A percentile compares a stretch with the other conserved stretches of the same genome.
Evolutionary conservation across 2,797 vertebrate genomes (phyloP).

Genomic region (Dryobates pubescens): DNA sequence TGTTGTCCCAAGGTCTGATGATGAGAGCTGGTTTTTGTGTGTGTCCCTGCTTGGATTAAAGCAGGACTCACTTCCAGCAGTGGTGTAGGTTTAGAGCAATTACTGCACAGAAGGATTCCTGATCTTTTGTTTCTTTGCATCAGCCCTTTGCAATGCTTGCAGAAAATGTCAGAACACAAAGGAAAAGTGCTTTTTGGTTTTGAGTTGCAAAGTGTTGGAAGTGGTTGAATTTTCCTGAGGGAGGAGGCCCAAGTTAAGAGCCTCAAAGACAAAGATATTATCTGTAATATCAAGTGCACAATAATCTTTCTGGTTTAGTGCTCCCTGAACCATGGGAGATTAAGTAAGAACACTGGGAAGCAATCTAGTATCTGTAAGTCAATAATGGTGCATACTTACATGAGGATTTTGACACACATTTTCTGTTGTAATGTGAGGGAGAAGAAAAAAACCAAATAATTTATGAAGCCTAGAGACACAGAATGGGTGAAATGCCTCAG

Average conservation of each 20-base stretch:
- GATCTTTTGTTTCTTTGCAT: constrained; percentile 17
- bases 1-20: constrained; percentile 55
- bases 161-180: neutral
- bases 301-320: constrained; percentile 19
- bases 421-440: constrained; percentile 1
- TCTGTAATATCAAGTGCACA: neutral
- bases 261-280: neutral
- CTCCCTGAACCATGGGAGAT: constrained; percentile 7
- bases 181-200: constrained; percentile 19
- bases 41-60: constrained; percentile 34
- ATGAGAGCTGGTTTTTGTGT: constrained; percentile 42
- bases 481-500: constrained; percentile 25
- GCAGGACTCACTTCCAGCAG: neutral
- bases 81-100: constrained; percentile 41
- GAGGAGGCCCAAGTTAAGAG: neutral
- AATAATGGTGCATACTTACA: neutral
- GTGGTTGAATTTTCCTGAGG: constrained; percentile 28
- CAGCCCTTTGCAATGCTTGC: neutral
- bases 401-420: neutral
- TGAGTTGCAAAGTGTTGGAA: neutral
- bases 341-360: constrained; percentile 5
- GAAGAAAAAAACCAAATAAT: neutral
- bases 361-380: neutral
- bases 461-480: neutral
- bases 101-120: neutral